phyloP scores from a whole-genome alignment of 2,113 vertebrate species.

The Numenius arquata region DNA sequence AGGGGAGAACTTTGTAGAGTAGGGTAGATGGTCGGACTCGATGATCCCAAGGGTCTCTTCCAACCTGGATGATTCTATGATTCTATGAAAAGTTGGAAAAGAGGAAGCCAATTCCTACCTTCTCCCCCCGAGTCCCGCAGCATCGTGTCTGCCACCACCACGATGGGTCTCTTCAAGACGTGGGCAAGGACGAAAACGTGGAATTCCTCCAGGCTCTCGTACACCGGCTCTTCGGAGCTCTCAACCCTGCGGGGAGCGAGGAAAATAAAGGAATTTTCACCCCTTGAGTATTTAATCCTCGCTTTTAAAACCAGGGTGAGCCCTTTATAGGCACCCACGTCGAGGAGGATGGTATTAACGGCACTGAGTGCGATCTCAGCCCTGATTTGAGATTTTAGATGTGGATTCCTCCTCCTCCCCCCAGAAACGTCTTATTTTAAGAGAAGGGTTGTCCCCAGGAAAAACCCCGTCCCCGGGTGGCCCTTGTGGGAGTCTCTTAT shows the following conservation, averaged over 20 bases:
- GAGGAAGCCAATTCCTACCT: slow-evolving; percentile 65
- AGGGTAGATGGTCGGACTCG: too few species aligned
- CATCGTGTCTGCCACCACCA: slow-evolving; percentile 98
- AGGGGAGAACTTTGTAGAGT: too few species aligned
- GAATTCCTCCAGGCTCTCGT: slow-evolving; percentile 96
- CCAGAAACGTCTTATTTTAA: background rate
- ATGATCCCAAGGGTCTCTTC: too few species aligned
- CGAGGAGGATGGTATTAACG: fast-evolving
- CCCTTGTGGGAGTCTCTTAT: background rate
- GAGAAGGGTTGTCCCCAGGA: background rate
- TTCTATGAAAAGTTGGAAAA: background rate
- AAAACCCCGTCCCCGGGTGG: fast-evolving
- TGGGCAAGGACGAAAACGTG: slow-evolving; percentile 96
- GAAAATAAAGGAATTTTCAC: fast-evolving
- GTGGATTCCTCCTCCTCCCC: background rate
- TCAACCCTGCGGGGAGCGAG: slow-evolving; percentile 73
- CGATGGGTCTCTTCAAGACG: slow-evolving; percentile 88
- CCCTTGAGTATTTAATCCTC: fast-evolving
- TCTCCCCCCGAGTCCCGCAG: slow-evolving; percentile 95
- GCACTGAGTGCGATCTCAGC: background rate
- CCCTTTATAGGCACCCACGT: fast-evolving
- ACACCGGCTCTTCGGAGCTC: slow-evolving; percentile 91
- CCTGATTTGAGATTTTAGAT: background rate
- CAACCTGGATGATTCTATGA: too few species aligned
- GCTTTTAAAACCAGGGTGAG: background rate